A percentile compares a stretch with the other conserved stretches of the same genome.
These are phyloP conservation scores for Platanista minor DNA, from an alignment of 2,113 vertebrate genomes.

Conservation along the genomic window DNA sequence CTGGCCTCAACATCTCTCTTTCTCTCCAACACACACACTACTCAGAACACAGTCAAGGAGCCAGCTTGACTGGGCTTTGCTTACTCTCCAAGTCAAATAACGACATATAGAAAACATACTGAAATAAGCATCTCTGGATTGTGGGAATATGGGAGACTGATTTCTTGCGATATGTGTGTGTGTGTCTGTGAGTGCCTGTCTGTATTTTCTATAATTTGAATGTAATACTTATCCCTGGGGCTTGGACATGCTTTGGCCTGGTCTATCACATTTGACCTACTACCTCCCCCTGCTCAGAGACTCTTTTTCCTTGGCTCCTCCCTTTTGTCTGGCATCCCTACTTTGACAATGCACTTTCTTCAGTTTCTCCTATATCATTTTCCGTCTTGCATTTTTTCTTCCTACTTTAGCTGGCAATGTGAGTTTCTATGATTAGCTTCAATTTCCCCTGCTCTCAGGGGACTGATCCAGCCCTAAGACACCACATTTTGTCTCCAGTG, in stretches of 20 bases:
- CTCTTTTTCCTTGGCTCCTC: neutral
- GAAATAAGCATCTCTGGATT: neutral
- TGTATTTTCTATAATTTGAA: neutral
- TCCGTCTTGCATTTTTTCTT: neutral
- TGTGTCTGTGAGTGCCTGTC: neutral
- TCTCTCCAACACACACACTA: neutral
- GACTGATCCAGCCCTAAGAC: neutral
- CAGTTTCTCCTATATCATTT: neutral
- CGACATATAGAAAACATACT: neutral
- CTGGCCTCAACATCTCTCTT: neutral
- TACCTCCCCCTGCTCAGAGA: neutral
- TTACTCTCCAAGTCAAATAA: neutral
- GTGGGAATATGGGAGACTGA: neutral
- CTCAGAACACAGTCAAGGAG: neutral
- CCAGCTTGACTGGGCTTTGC: neutral
- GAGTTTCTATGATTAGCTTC: neutral
- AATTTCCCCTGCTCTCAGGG: neutral
- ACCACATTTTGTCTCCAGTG: neutral
- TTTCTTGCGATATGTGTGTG: neutral
- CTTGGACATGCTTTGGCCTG: neutral
- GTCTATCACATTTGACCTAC: neutral
- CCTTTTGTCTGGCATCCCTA: neutral
- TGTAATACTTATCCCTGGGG: neutral
- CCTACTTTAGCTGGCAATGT: neutral
- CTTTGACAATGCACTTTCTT: neutral